Evolutionary conservation across 2,888 invertebrate species (phyloP), one percentile per base, ranked within the genome.

Genomic region (Leptogaster cylindrica): DNA sequence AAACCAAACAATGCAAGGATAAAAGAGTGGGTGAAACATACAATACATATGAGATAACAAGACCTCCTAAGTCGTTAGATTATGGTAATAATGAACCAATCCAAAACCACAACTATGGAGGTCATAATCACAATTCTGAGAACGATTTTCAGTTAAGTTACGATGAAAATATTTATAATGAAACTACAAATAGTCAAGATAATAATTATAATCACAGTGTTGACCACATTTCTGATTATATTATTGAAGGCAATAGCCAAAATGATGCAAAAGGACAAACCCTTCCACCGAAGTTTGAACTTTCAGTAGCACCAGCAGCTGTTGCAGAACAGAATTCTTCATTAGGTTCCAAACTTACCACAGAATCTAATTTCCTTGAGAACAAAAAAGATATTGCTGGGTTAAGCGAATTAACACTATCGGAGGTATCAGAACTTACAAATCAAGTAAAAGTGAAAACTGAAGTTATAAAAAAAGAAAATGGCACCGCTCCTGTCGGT

Each of bases 51-150:
- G 70, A 69, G 48, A 68, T 79, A 81, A 75, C 72, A 74, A 2
- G 74, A 86, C 33, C 80, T 77, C 58, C 72, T 71, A 10, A 80
- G 81, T 73, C 81, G 77, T 12, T 85, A 83, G 75, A 81, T 67
- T 31, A 44, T 41, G 68, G 55, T 58, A 50, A 68, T 58, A 28
- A 16, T 48, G 16, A 48, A n/a, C 20, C 27, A 66, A 69, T 23
- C 63, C 70, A 27, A 70, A 67, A 20, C 44, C 46, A 44, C 33
- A 20, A 31, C 23, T 25, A 44, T 44, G 23, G 10, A 8, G 55
- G 46, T 6, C 27, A 52, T 20, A 23, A 44, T 58, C 16, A 48
- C 14, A 18, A 7, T 8, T 8, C 16, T 20, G n/a, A n/a, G n/a
- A n/a, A n/a, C n/a, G n/a, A n/a, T n/a, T n/a, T n/a, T n/a, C n/a